Conservation (phyloP, 1,140 invertebrate genomes). For the Pseudomyrmex dendroicus region DNA sequence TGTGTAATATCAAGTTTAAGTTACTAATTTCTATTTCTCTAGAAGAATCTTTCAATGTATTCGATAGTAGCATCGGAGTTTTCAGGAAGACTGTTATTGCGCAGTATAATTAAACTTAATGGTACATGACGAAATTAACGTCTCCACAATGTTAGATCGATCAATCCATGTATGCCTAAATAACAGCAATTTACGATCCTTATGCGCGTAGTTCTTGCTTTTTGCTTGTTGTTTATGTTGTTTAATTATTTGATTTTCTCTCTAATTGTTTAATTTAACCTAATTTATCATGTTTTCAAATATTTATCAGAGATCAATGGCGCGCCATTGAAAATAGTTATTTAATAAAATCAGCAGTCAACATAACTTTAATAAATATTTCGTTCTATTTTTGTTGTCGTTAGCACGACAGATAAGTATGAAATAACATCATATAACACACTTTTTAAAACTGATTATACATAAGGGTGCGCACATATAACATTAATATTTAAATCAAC, state of each 20-base stretch:
- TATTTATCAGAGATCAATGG: too few relatives aligned
- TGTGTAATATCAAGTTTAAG: neutral
- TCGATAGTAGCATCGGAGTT: neutral
- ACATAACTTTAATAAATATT: neutral
- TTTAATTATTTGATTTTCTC: neutral
- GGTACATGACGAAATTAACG: constrained; percentile 21
- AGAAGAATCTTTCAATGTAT: constrained; percentile 6
- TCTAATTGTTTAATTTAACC: neutral
- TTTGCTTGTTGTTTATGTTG: neutral
- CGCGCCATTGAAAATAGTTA: neutral
- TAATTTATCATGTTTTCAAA: neutral
- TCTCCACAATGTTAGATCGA: constrained; percentile 30
- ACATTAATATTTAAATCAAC: neutral
- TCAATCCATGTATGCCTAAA: constrained; percentile 5
- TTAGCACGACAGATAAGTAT: neutral
- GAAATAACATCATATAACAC: neutral
- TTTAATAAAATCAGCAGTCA: neutral
- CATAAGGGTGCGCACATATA: neutral
- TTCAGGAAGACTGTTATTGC: constrained; percentile 28
- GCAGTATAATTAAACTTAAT: constrained; percentile 51
- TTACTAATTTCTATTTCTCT: constrained; percentile 6
- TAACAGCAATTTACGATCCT: constrained; percentile 32
- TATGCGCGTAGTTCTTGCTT: neutral
- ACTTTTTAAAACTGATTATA: neutral
- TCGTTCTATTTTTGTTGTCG: neutral